Base-by-base conservation (phyloP, 2,113 vertebrate genomes). In the Etheostoma spectabile region DNA sequence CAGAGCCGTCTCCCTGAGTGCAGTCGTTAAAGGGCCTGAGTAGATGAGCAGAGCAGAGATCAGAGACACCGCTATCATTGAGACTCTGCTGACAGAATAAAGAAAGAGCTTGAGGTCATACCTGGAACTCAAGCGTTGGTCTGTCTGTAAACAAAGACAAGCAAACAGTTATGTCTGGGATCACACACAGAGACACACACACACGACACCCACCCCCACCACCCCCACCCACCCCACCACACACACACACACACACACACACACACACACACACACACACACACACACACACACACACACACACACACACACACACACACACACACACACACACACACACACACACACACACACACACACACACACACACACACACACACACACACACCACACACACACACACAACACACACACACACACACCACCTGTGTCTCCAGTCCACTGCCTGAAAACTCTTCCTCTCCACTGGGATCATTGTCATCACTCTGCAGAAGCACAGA, bases 381-480 rank as follows among this genome's bases (percentile, higher is more conserved):
- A 55, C 19, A 60, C 52, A 55, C 15, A 57, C 48, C n/a, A n/a
- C n/a, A n/a, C n/a, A n/a, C n/a, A n/a, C n/a, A n/a, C n/a, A n/a
- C n/a, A n/a, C n/a, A n/a, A 73, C 16, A 64, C 48, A 61, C n/a
- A 80, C 24, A 72, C 30, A 68, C 42, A 81, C 21, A 87, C 87
- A 76, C 56, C n/a, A 95, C 95, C 92, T 93, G 93, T 89, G 90
- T 89, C 91, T 92, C 93, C 89, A 80, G 86, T 85, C 92, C 93
- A 70, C 94, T 90, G 80, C 84, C 89, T 71, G 87, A 84, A 59
- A 79, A 88, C 86, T 94, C 94, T 35, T 96, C 94, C 82, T 95
- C 94, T 84, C 89, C 94, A 57, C 90, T 93, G 18, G 93, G 94
- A 16, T 95, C 93, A 18, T 94, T 93, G 83, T 96, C 94, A 68